Evolutionary conservation across 2,113 vertebrate species (phyloP).

Genomic region (Hystrix cristata): DNA sequence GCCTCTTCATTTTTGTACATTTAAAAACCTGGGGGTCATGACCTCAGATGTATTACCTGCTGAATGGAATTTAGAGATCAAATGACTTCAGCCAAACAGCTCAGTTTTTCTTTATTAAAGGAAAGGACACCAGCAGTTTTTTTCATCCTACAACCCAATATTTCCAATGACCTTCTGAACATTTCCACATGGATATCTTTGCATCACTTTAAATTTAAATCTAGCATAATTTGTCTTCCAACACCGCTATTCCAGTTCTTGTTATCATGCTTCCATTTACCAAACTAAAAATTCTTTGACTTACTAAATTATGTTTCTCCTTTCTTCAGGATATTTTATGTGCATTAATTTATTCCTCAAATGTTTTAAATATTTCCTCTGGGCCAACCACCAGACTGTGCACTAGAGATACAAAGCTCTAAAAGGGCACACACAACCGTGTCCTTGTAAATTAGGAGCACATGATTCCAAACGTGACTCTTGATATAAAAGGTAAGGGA

Average conservation of each 20-base stretch:
- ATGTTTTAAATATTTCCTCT: neutral
- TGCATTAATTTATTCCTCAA: neutral
- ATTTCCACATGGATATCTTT: neutral
- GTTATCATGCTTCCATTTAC: neutral
- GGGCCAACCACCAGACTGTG: neutral
- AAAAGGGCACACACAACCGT: neutral
- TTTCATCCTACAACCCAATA: constrained; percentile 30
- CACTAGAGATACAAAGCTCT: neutral
- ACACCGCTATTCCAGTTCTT: neutral
- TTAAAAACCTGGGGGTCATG: neutral
- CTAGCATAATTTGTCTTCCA: neutral
- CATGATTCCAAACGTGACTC: neutral
- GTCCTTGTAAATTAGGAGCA: neutral
- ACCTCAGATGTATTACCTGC: constrained; percentile 54
- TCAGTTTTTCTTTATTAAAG: constrained; percentile 69
- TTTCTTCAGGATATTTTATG: neutral
- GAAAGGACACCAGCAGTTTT: neutral
- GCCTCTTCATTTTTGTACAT: constrained; percentile 26
- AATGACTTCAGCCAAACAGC: constrained; percentile 44
- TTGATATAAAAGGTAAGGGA: neutral
- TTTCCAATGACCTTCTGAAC: constrained; percentile 50
- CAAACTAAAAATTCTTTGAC: constrained; percentile 25
- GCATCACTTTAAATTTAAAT: constrained; percentile 6
- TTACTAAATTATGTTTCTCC: neutral
- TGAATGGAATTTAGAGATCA: constrained; percentile 64